A percentile compares a stretch with the other conserved stretches of the same genome.
Evolutionary conservation across 2,113 vertebrate species (phyloP).

Genomic region (Oceanodroma tethys): DNA sequence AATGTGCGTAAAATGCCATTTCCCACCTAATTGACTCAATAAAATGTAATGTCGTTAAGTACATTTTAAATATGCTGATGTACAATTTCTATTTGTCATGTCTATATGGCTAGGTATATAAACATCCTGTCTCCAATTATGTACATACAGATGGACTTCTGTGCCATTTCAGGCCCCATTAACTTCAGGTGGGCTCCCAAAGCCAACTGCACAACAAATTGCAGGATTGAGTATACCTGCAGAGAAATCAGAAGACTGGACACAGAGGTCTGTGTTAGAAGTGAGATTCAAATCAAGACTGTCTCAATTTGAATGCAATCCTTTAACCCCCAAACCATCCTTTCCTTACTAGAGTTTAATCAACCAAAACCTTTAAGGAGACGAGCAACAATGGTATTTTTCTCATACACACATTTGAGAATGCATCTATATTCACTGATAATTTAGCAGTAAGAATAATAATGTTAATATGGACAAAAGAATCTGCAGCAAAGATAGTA

Average conservation of each 20-base stretch:
- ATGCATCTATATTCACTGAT: not conserved
- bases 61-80: slow-evolving; percentile 24
- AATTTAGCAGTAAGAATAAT: not conserved
- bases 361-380: not conserved
- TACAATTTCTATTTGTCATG: slow-evolving; percentile 3
- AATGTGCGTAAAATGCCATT: not conserved
- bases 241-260: not conserved
- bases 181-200: slow-evolving; percentile 17
- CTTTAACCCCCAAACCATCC: not conserved
- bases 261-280: not conserved
- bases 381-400: not conserved
- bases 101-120: not conserved
- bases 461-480: not conserved
- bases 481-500: not conserved
- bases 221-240: not conserved
- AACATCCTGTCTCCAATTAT: slow-evolving; percentile 14
- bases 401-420: not conserved
- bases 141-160: not conserved
- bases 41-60: not conserved
- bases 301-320: not conserved
- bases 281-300: not conserved
- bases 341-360: not conserved
- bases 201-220: not conserved
- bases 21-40: slow-evolving; percentile 25
- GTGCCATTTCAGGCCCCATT: slow-evolving; percentile 28